Evolutionary conservation across 2,113 vertebrate genomes (phyloP), one percentile per base, ranked within the genome.

Genomic region (Athene cunicularia): DNA sequence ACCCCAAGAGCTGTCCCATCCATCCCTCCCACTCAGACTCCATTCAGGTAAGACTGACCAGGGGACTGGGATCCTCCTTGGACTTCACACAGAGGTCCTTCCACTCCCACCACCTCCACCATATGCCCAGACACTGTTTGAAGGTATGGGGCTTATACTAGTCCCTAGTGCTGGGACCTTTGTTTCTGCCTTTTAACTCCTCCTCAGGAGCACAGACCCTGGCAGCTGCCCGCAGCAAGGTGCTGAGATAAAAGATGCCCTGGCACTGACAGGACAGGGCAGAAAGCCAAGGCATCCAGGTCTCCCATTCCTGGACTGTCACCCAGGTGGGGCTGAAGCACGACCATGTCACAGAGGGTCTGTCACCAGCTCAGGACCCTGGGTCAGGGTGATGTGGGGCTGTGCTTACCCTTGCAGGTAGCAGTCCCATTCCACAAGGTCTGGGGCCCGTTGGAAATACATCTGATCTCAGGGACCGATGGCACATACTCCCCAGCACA

Each of bases 181-280:
- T 35, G 20, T 52, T 84, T 9, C 58, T 60, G 33, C 52, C 39
- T 47, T 85, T 66, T 79, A 56, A 23, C 3, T 6, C 10, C 12
- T 63, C 7, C 39, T 11, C 8, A 39, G 50, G 8, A 68, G 30
- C 52, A 53, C 32, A 47, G 63, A 35, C 3, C 35, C 35, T 3
- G 0, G 24, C 43, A 91, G 19, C 37, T 27, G 23, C 37, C 28
- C 1, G 0, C 13, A 3, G 43, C 45, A 43, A 37, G 14, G 16
- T 20, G 43, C 43, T 55, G n/a, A 55, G 43, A 37, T 14, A 49
- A 33, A 59, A 80, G 7, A 1, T 28, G 27, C 11, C 32, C 27
- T 5, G 8, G 16, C 39, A 49, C 58, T 63, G 35, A 22, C 56
- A 35, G 39, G 60, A 49, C 20, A 66, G 3, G 14, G 20, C 13